These are phyloP conservation scores for Gallinago paraguaiae DNA, from an alignment of 2,113 vertebrate genomes.

Conservation along the genomic window DNA sequence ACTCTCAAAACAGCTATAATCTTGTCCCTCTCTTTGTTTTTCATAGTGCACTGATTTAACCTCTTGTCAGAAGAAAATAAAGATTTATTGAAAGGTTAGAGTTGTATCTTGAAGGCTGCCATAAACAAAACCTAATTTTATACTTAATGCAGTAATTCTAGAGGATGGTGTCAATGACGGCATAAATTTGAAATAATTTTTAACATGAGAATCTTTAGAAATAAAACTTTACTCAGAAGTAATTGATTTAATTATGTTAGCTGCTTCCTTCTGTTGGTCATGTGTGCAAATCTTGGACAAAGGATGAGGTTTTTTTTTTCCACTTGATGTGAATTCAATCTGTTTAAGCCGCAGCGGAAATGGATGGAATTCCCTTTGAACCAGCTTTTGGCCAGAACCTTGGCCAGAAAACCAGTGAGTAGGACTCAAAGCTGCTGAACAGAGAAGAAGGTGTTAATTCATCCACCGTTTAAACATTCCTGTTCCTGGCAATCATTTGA, in stretches of 20 bases:
- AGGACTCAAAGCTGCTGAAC: not conserved
- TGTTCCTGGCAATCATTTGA: not conserved
- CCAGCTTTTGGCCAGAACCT: not conserved
- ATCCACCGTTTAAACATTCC: not conserved
- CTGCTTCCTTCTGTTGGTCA: not conserved
- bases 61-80: not conserved
- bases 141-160: not conserved
- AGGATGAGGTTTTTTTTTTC: not conserved
- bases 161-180: not conserved
- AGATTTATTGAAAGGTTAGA: not conserved
- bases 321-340: not conserved
- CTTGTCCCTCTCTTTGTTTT: not conserved
- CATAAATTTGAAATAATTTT: not conserved
- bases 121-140: not conserved
- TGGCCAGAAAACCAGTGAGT: not conserved
- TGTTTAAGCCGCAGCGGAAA: not conserved
- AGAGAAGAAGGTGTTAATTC: slow-evolving; percentile 1
- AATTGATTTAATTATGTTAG: not conserved
- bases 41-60: not conserved
- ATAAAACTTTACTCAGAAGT: not conserved
- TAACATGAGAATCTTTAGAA: not conserved
- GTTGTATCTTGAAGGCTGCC: not conserved
- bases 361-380: not conserved
- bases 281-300: not conserved
- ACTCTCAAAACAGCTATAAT: not conserved